Evolutionary conservation across 2,797 vertebrate species (phyloP), one percentile per base, ranked within the genome.

Genomic region (Xiphophorus birchmanni): DNA sequence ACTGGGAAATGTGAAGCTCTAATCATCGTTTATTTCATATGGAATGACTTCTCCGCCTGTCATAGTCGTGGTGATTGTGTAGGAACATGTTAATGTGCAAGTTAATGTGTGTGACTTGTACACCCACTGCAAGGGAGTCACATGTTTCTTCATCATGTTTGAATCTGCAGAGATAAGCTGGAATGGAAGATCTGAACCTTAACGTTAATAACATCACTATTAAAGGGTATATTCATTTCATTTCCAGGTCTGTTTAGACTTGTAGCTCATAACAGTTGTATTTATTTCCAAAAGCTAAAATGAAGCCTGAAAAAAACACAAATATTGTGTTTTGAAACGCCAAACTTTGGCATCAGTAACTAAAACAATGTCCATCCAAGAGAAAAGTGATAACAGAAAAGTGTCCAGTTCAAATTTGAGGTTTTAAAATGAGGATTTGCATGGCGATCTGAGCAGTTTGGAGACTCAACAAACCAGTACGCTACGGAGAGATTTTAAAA

Each of bases 71-170:
- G 81, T 60, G 21, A 2, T 54, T 26, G 23, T 52, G 80, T 81
- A 78, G 69, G 76, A 79, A 71, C 78, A 67, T 48, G 73, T 12
- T 32, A 75, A 35, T 76, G 2, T n/a, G 6, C 37, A 32, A 32
- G 32, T 32, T 32, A 32, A 32, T 32, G 32, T 32, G 32, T 32
- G 32, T 32, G 32, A 32, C 32, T 32, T 32, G 32, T 32, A 82
- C 90, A 86, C 88, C 85, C 90, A 76, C 26, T 26, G 52, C 79
- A 76, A 87, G 87, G 84, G 90, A 77, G 35, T 26, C 79, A 76
- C 1, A 74, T 26, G 75, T 4, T 77, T 58, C 74, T 85, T 72
- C 47, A 58, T 72, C 47, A 58, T 82, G 18, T 40, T 79, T 81
- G 17, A 78, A 29, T 73, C 81, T 40, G 58, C 29, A 23, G 73